Evolutionary conservation across 2,888 invertebrate genomes (phyloP), one percentile per base, ranked within the genome.

Genomic region (Xylophagus ater): DNA sequence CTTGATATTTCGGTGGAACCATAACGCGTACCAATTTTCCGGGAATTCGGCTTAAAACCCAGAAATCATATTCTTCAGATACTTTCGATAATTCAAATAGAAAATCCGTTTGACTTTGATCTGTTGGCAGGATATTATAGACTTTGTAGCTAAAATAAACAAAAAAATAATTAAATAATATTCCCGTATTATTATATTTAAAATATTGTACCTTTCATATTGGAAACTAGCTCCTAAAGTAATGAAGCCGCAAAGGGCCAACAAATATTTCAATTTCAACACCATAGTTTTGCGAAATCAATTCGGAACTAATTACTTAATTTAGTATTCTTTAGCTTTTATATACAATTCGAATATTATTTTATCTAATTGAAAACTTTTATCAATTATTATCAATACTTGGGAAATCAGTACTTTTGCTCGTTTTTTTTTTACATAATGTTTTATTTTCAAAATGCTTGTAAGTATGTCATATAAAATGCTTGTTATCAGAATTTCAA

Each of bases 121-220:
- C 31, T 37, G 18, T 34, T 13, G 42, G 39, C n/a, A 25, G 13
- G n/a, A 58, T 44, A 23, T 60, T 55, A 24, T 56, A 60, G 8
- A 60, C 48, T 36, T 53, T 58, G 35, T 51, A 58, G 7, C 60
- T 60, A n/a, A 10, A n/a, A 12, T n/a, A 15, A 20, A 10, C 18
- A 19, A 25, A 2, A 5, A 19, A 14, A 17, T 13, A 19, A 9
- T 12, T 4, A 32, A 12, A 15, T n/a, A 23, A 30, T 14, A 12
- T 23, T 21, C 26, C 13, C 3, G 4, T 21, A 9, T 12, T 29
- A 30, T 15, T 24, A 23, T 25, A 2, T 21, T 14, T 31, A 5
- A n/a, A 5, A 7, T 17, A 3, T 23, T 23, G 30, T 37, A 43
- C 43, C 37, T 34, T 34, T 43, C 36, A 15, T 43, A 40, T 15